A percentile compares a stretch with the other conserved stretches of the same genome.
Conservation (phyloP, 1,140 invertebrate genomes). For the Bacillus rossius region DNA sequence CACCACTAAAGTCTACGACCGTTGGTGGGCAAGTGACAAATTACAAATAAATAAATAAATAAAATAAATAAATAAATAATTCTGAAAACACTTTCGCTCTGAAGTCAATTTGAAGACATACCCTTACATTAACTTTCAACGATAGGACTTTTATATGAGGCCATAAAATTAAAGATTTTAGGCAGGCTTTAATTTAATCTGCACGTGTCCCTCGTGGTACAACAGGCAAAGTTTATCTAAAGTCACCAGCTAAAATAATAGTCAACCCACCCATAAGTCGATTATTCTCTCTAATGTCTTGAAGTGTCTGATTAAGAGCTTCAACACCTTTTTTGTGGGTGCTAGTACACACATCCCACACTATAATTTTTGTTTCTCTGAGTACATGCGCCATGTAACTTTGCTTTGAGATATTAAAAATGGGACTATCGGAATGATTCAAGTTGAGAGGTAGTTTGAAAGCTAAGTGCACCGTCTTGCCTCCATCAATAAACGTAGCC, state of each 20-base stretch:
- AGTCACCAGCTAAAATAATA: constrained; percentile 36
- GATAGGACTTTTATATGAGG: constrained; percentile 11
- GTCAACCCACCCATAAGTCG: neutral
- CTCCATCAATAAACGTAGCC: constrained; percentile 44
- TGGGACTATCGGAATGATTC: neutral
- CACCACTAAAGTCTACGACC: too few species aligned
- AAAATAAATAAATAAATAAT: too few species aligned
- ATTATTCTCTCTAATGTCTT: too few species aligned
- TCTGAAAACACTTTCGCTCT: too few species aligned
- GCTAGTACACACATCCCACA: constrained; percentile 31
- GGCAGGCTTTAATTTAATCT: constrained; percentile 34
- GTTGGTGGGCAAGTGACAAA: too few species aligned
- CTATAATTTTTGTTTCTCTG: constrained; percentile 23
- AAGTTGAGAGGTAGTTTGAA: constrained; percentile 43
- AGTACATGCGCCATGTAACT: constrained; percentile 23
- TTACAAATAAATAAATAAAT: too few species aligned
- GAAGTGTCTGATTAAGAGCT: too few species aligned
- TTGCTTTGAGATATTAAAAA: constrained; percentile 28
- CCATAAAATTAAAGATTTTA: constrained; percentile 34
- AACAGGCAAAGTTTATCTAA: constrained; percentile 44
- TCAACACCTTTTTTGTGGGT: constrained; percentile 13
- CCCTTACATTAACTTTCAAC: constrained; percentile 1
- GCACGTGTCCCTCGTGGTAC: constrained; percentile 35
- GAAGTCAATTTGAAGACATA: too few species aligned
- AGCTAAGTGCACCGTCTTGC: constrained; percentile 46